A percentile compares a stretch with the other conserved stretches of the same genome.
Evolutionary conservation across 2,113 vertebrate species (phyloP).

Genomic region (Mola mola): DNA sequence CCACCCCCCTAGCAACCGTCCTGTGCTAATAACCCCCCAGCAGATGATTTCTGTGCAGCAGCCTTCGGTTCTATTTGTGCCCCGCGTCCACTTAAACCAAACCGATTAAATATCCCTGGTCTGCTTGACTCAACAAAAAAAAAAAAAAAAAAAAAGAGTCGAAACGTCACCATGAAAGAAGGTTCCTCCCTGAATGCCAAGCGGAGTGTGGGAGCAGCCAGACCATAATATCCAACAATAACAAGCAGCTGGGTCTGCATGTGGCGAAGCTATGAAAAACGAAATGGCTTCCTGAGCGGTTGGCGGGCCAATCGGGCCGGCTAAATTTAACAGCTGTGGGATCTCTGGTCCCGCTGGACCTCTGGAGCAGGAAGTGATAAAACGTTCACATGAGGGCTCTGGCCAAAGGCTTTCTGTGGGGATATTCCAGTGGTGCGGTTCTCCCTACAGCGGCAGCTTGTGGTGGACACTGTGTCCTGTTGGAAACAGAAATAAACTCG

Average conservation of each 20-base stretch:
- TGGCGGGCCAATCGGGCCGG: slow-evolving; percentile 1
- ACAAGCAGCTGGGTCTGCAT: slow-evolving; percentile 64
- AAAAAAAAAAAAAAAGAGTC: not conserved
- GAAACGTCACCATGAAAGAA: slow-evolving; percentile 30
- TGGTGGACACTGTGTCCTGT: no score
- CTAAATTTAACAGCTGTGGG: slow-evolving; percentile 76
- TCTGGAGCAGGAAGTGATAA: slow-evolving; percentile 56
- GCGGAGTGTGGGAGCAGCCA: slow-evolving; percentile 35
- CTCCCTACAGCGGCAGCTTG: no score
- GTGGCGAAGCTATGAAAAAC: slow-evolving; percentile 55
- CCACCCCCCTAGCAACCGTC: not conserved
- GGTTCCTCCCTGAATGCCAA: slow-evolving; percentile 54
- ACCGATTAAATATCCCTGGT: slow-evolving; percentile 46
- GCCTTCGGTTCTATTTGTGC: slow-evolving; percentile 44
- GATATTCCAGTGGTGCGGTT: no score
- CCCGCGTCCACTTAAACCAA: slow-evolving; percentile 29
- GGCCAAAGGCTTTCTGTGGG: no score
- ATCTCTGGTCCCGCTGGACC: slow-evolving; percentile 61
- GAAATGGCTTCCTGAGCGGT: slow-evolving; percentile 48
- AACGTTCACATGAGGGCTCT: slow-evolving; percentile 48
- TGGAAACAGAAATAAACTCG: no score
- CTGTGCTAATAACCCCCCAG: no score
- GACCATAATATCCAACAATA: slow-evolving; percentile 49
- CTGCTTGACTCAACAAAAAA: slow-evolving; percentile 21
- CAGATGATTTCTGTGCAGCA: not conserved